Evolutionary conservation across 2,113 vertebrate species (phyloP).

Genomic region (Aramus guarauna): DNA sequence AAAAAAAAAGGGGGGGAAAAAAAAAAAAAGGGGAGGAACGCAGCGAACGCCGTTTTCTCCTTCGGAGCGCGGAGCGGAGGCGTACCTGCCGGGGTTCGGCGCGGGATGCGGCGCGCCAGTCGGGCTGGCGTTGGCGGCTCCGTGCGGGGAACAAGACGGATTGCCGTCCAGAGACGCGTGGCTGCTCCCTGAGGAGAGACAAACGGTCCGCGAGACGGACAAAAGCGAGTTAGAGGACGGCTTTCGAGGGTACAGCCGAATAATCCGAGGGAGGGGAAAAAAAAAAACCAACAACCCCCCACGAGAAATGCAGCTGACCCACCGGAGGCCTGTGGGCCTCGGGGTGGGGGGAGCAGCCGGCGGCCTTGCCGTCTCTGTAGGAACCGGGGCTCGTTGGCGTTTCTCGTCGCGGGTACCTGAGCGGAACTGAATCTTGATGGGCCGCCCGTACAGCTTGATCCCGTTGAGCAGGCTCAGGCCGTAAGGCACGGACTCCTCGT

Average conservation of each 20-base stretch:
- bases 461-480: conserved; percentile 89
- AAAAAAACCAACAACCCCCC: too few species aligned
- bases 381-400: too few species aligned
- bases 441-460: conserved; percentile 82
- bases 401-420: conserved; percentile 75
- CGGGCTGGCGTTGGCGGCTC: conserved; percentile 61
- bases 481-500: conserved; percentile 92
- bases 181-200: conserved; percentile 82
- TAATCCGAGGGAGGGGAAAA: too few species aligned
- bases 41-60: fast-evolving
- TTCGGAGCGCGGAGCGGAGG: fast-evolving
- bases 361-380: too few species aligned
- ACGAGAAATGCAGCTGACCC: too few species aligned
- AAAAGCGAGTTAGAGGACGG: neutral
- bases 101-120: conserved; percentile 60
- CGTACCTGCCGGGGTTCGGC: conserved; percentile 61
- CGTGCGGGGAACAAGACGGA: conserved; percentile 68
- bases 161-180: conserved; percentile 78
- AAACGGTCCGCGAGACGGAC: neutral
- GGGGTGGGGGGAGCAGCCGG: too few species aligned
- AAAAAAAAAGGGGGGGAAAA: neutral
- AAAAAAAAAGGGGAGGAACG: neutral
- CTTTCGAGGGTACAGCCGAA: too few species aligned
- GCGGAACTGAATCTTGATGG: conserved; percentile 90
- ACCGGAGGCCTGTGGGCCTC: too few species aligned